Conservation (phyloP, 35 echinoderm and acorn worm genomes). For the Apostichopus californicus region DNA sequence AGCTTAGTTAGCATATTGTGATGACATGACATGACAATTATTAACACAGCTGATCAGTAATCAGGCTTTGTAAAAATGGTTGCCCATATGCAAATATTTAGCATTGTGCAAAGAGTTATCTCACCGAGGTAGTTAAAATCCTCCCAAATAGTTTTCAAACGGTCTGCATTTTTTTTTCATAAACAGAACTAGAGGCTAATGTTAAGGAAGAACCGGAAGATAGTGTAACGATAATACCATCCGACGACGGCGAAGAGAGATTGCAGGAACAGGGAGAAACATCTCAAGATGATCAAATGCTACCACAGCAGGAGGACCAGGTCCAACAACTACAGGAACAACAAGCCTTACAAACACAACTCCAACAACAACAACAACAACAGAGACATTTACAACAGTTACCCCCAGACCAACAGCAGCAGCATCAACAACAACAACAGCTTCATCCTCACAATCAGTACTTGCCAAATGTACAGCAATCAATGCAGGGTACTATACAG, state of each 20-base stretch:
- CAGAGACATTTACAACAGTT: constrained; percentile 7
- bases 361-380: constrained; percentile 34
- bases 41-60: too few species aligned
- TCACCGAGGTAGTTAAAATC: background rate
- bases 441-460: background rate
- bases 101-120: too few species aligned
- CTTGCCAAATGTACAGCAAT: constrained; percentile 25
- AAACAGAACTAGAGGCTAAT: constrained; percentile 24
- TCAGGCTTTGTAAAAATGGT: too few species aligned
- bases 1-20: too few species aligned
- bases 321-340: constrained; percentile 11
- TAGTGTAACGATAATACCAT: background rate
- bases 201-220: constrained; percentile 21
- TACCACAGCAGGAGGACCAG: background rate
- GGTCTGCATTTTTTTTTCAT: background rate
- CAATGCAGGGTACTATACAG: background rate
- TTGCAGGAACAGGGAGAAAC: background rate
- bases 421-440: background rate
- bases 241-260: constrained; percentile 17
- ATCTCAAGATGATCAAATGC: background rate
- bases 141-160: background rate
- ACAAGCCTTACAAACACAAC: constrained; percentile 9
- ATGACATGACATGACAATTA: too few species aligned
- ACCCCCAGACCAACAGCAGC: background rate
- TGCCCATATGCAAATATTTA: too few species aligned